A percentile compares a stretch with the other conserved stretches of the same genome.
Conservation (phyloP, 2,888 invertebrate genomes). For the Drosophila testacea region DNA sequence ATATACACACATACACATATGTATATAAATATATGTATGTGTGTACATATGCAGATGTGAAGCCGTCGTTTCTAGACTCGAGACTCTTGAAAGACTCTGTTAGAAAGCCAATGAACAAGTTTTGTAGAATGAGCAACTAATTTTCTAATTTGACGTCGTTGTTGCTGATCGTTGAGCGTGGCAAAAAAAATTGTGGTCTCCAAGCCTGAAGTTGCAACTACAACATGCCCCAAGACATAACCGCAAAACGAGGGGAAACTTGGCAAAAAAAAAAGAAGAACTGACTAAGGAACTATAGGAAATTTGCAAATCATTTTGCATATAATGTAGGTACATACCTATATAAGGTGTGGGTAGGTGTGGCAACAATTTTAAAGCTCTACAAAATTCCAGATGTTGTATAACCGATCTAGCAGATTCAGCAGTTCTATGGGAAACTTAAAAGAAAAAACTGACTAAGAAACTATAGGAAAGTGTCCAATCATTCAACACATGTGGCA, state of each 20-base stretch:
- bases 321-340: neutral
- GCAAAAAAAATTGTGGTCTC: constrained; percentile 25
- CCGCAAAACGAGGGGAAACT: neutral
- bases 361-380: neutral
- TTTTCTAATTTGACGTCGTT: constrained; percentile 74
- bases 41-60: constrained; percentile 48
- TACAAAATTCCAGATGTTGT: constrained; percentile 17
- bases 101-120: constrained; percentile 80
- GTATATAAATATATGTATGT: neutral
- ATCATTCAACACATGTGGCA: no score
- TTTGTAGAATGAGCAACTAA: constrained; percentile 72
- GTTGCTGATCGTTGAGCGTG: constrained; percentile 40
- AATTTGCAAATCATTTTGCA: constrained; percentile 1
- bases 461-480: no score
- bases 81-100: constrained; percentile 18
- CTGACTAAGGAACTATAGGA: constrained; percentile 14
- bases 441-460: no score
- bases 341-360: constrained; percentile 24
- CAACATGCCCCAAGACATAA: constrained; percentile 1
- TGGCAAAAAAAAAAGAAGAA: neutral
- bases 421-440: constrained; percentile 17
- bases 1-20: neutral
- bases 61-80: constrained; percentile 15
- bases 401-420: constrained; percentile 29
- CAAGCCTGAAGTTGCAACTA: constrained; percentile 18